These are phyloP conservation scores for Drosophila mojavensis DNA, from an alignment of 1,140 invertebrate genomes.

Conservation along the genomic window DNA sequence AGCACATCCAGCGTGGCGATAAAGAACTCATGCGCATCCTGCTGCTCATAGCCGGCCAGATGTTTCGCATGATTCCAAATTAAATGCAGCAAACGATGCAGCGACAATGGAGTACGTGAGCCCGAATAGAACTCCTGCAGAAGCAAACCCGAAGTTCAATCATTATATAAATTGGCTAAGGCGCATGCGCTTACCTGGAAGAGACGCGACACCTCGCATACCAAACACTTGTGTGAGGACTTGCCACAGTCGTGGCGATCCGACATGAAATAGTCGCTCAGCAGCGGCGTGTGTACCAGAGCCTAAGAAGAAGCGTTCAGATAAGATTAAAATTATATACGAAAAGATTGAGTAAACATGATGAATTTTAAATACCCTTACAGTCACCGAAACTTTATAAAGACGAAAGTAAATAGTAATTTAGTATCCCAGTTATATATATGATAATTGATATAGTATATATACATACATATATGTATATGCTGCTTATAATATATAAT, in stretches of 20 bases:
- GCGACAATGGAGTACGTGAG: constrained; percentile 92
- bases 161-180: neutral
- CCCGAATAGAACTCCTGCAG: constrained; percentile 95
- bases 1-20: constrained; percentile 97
- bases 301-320: constrained; percentile 85
- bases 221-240: constrained; percentile 89
- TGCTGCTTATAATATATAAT: too few relatives aligned
- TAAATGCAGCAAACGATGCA: constrained; percentile 95
- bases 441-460: neutral
- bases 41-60: constrained; percentile 98
- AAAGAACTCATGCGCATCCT: constrained; percentile 99
- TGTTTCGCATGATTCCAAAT: constrained; percentile 98
- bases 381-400: neutral
- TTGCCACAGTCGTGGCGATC: constrained; percentile 95
- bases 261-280: constrained; percentile 97
- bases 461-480: too few relatives aligned
- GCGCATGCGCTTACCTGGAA: constrained; percentile 86
- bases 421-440: too few relatives aligned
- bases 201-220: constrained; percentile 95
- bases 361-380: neutral
- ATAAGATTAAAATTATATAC: neutral
- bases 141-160: neutral
- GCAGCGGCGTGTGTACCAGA: constrained; percentile 96
- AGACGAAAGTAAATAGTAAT: too few relatives aligned
- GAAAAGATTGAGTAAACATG: too few relatives aligned